These are phyloP conservation scores for Jacana jacana DNA, from an alignment of 2,113 vertebrate species.

Conservation along the genomic window DNA sequence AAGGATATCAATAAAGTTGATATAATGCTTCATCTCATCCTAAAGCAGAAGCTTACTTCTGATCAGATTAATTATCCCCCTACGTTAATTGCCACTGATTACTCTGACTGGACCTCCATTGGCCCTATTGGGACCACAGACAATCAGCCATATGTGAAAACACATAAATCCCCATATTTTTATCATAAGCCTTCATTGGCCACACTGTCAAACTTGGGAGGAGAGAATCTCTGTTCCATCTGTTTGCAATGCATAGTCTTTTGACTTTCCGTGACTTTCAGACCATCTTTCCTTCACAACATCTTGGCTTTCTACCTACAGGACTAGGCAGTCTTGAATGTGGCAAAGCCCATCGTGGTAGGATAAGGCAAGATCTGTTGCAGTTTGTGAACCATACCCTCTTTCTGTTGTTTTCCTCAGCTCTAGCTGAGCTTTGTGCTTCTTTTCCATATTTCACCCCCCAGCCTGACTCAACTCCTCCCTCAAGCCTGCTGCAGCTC, in stretches of 20 bases:
- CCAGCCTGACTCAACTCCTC: background rate
- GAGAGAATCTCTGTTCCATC: background rate
- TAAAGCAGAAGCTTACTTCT: background rate
- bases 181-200: background rate
- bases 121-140: background rate
- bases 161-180: background rate
- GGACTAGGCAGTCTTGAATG: background rate
- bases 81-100: background rate
- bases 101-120: background rate
- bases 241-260: background rate
- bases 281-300: background rate
- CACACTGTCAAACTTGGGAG: background rate
- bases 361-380: background rate
- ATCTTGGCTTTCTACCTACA: background rate
- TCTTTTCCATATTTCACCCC: background rate
- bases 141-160: background rate
- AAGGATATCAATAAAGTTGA: background rate
- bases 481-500: background rate
- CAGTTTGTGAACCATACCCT: background rate
- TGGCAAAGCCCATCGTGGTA: background rate
- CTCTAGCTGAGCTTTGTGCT: background rate
- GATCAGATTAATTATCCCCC: background rate
- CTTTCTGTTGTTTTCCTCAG: background rate
- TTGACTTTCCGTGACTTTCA: background rate
- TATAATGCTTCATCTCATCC: background rate